Evolutionary conservation across 2,888 invertebrate genomes (phyloP), one percentile per base, ranked within the genome.

Genomic region (Apotomis turbidana): DNA sequence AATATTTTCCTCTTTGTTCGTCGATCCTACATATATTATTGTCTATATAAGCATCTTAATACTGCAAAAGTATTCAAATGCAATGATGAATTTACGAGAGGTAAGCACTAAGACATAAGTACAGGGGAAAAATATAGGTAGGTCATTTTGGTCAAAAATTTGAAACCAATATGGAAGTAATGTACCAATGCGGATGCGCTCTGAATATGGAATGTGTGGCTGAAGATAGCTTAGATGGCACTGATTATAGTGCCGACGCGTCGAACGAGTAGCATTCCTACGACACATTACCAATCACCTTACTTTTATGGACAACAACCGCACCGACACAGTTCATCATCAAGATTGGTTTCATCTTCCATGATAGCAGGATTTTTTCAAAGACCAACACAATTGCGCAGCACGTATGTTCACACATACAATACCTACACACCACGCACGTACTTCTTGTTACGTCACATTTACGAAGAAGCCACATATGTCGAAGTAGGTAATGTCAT

Each of bases 221-320:
- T 68, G 72, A 76, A 80, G 76, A 79, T 71, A 74, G 74, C 74
- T 72, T 74, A 79, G 76, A 79, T 71, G 73, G 74, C 74, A 73
- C 75, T 66, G 74, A 77, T 80, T 76, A 76, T 73, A 71, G 75
- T 77, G 77, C 79, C 78, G 78, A 79, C 78, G 78, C 79, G 76
- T 77, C 75, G 74, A 75, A 76, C 70, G 74, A 78, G 78, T 77
- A 76, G 78, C 83, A 78, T 79, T 81, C 77, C 79, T 66, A 72
- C 75, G 66, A 66, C 66, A 70, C 74, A 76, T 71, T 76, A 74
- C 55, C 67, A 77, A 79, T 77, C 70, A 77, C 76, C 74, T 74
- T 76, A 77, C 80, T 78, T 83, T 83, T 84, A 85, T 82, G 79
- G 83, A 74, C 78, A 78, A 78, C 78, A 78, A 58, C 67, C 58